Evolutionary conservation across 2,113 vertebrate genomes (phyloP), one percentile per base, ranked within the genome.

Genomic region (Dasyornis broadbenti): DNA sequence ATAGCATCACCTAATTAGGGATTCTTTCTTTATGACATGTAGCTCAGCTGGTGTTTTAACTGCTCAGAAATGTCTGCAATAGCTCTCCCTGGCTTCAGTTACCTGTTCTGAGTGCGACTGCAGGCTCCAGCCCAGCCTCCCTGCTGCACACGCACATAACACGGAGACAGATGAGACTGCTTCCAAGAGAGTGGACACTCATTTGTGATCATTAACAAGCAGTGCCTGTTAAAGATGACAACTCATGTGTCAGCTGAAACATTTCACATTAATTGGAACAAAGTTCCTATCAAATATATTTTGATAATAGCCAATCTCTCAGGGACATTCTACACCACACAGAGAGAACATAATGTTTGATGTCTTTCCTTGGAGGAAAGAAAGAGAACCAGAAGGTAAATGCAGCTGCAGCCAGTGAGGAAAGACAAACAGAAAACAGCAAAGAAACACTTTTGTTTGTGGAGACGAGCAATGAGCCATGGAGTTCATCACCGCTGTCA

Each of bases 201-300:
- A 78, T 91, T 83, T 89, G 64, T 81, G 70, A 92, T 82, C 87
- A 90, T 93, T 94, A 96, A 82, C 72, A 92, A 86, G 82, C 64
- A 86, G 75, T 39, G 71, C 70, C 72, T 39, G 39, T 60, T 75
- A 82, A 73, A 83, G 66, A 95, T 82, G 75, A 93, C 66, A 93
- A 88, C 23, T 63, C 57, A 16, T 64, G 44, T 78, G 56, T 78
- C 88, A 92, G 60, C 68, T 47, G 71, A 88, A 91, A 92, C 79
- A 83, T 73, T 88, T 56, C 0, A 1, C 37, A n/a, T 66, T 95
- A 92, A 96, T 81, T 92, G 52, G 88, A 94, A 88, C 15, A 53
- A 94, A 93, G 69, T 78, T 94, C 64, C 85, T 80, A 78, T 89
- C 75, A 77, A 79, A 76, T 81, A 80, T 56, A 53, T 90, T 94